Conservation (phyloP, 2,113 vertebrate species). For the Tetrax tetrax region DNA sequence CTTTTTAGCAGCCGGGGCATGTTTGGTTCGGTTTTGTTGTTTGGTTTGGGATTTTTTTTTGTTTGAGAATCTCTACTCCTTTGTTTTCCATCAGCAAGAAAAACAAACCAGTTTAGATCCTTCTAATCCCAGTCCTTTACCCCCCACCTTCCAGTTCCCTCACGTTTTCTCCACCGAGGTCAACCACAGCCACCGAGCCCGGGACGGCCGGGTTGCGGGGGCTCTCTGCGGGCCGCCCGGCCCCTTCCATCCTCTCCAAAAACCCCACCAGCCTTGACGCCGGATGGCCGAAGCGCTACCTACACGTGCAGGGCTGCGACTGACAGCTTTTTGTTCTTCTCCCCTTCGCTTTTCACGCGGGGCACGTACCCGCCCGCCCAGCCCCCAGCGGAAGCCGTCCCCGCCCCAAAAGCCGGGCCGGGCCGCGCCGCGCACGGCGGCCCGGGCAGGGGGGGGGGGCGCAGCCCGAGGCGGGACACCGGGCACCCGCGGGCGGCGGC, state of each 20-base stretch:
- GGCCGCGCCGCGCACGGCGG: no score
- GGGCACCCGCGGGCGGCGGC: no score
- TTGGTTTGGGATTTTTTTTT: background rate
- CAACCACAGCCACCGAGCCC: background rate
- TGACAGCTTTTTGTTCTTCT: no score
- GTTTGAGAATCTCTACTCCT: background rate
- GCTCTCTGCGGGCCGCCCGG: background rate
- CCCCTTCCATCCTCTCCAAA: background rate
- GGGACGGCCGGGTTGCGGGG: accelerated
- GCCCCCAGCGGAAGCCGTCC: background rate
- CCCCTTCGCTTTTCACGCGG: background rate
- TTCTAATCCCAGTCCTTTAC: background rate
- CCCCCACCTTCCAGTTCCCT: background rate
- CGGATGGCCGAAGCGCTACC: accelerated
- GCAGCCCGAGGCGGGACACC: background rate
- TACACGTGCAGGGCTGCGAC: no score
- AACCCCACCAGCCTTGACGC: background rate
- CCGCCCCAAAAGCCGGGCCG: no score
- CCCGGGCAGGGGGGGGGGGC: no score
- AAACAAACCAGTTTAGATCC: background rate
- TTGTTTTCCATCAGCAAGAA: background rate
- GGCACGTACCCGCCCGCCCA: background rate
- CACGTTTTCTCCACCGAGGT: background rate
- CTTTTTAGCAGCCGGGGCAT: background rate
- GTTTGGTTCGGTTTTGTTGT: background rate